Evolutionary conservation across 2,113 vertebrate species (phyloP), one percentile per base, ranked within the genome.

Genomic region (Pseudorectes ferrugineus): DNA sequence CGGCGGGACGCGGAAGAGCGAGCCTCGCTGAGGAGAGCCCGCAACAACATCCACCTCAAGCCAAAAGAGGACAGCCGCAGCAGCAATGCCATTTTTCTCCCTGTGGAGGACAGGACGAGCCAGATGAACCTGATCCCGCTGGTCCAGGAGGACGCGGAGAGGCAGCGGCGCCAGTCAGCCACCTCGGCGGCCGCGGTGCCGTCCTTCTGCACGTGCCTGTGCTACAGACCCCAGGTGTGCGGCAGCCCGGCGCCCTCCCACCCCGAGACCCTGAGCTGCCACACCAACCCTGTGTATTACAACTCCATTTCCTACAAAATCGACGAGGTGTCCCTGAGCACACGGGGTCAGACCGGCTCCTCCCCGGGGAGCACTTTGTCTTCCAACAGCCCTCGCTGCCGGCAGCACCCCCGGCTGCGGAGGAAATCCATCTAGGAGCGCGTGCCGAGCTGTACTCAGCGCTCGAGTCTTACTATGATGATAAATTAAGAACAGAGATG

Each of bases 121-220:
- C 98, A 98, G 94, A 98, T 98, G 90, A 99, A 99, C 97, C 98
- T 99, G 88, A 98, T 99, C 75, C 97, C 98, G 0, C 97, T 98
- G 74, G 96, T 98, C 3, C 97, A 92, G 5, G 98, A 98, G 79
- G 98, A 98, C 1, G 88, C 88, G 8, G 96, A 95, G 52, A 76
- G 79, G 55, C 89, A 92, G 89, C 61, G 96, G 90, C 80, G 95
- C 28, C 73, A 88, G 29, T 97, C 95, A 8, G 96, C 95, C 31
- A 16, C 92, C 14, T 93, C 97, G 0, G 96, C 97, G 3, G 98
- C 98, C 0, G 97, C 97, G 25, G 97, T 97, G 35, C 96, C 98
- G 11, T 98, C 98, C 57, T 98, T 99, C 72, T 99, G 98, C 96
- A 98, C 98, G 1, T 98, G 98, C 58, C 97, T 98, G 85, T 99